These are phyloP conservation scores for Tetheella fluctuosa DNA, from an alignment of 2,888 invertebrate species.

Conservation along the genomic window DNA sequence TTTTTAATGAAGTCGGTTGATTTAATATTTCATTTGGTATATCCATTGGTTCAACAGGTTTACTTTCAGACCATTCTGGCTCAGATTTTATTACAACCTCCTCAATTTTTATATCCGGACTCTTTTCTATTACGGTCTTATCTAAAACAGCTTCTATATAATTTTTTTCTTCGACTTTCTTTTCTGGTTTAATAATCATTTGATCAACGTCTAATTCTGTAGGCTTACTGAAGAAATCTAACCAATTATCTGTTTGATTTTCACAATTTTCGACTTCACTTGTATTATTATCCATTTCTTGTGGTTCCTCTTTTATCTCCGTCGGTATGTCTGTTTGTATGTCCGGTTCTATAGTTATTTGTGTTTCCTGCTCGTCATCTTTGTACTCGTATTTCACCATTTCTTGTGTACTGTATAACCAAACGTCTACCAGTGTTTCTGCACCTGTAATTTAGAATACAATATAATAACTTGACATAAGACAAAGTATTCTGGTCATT, in stretches of 20 bases:
- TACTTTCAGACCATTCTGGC: constrained; percentile 18
- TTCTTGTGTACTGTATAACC: constrained; percentile 83
- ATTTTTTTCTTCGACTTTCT: constrained; percentile 41
- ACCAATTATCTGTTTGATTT: constrained; percentile 59
- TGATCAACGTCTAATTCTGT: constrained; percentile 73
- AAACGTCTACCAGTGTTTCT: constrained; percentile 91
- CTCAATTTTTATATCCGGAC: constrained; percentile 12
- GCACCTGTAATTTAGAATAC: constrained; percentile 82
- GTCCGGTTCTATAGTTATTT: constrained; percentile 15
- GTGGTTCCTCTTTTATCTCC: constrained; percentile 22
- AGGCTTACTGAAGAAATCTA: constrained; percentile 71
- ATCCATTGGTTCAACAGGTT: constrained; percentile 23
- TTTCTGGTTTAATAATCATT: constrained; percentile 69
- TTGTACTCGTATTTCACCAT: constrained; percentile 69
- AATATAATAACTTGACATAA: no score
- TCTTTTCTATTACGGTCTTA: constrained; percentile 23
- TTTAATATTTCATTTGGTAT: constrained; percentile 52
- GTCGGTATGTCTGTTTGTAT: constrained; percentile 16
- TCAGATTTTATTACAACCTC: constrained; percentile 15
- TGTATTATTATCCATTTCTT: constrained; percentile 14
- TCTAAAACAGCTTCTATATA: constrained; percentile 28
- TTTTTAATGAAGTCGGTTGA: constrained; percentile 52
- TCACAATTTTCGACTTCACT: constrained; percentile 25
- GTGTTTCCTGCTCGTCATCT: constrained; percentile 41
- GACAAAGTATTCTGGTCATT: neutral